These are phyloP conservation scores for Chrysocyon brachyurus DNA, from an alignment of 2,797 vertebrate species.

Conservation along the genomic window DNA sequence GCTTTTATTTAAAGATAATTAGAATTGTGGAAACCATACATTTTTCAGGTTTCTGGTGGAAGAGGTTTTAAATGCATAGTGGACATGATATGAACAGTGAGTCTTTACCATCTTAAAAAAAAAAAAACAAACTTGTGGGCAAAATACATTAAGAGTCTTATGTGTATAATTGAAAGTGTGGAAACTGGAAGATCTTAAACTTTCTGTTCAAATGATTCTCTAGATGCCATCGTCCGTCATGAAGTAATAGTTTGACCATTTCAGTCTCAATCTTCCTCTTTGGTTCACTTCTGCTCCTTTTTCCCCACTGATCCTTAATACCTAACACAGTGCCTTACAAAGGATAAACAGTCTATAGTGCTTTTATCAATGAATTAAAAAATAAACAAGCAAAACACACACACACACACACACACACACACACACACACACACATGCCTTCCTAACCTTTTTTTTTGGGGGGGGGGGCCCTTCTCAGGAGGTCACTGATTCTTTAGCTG, in stretches of 20 bases:
- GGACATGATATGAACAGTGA: rapidly evolving
- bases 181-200: neutral
- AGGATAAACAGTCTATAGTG: neutral
- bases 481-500: neutral
- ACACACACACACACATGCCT: neutral
- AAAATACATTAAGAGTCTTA: neutral
- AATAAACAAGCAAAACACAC: neutral
- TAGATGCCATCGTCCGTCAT: neutral
- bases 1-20: neutral
- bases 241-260: neutral
- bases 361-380: neutral
- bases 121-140: neutral
- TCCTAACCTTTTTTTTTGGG: neutral
- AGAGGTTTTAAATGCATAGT: neutral
- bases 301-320: neutral
- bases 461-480: neutral
- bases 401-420: neutral
- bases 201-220: neutral
- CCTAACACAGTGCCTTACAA: neutral
- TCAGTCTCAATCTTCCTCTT: neutral
- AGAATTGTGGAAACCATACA: neutral
- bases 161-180: neutral
- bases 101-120: neutral
- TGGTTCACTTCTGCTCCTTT: neutral
- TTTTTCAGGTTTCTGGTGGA: neutral